phyloP scores from a whole-genome alignment of 2,113 vertebrate genomes.

The Oncorhynchus kisutch region DNA sequence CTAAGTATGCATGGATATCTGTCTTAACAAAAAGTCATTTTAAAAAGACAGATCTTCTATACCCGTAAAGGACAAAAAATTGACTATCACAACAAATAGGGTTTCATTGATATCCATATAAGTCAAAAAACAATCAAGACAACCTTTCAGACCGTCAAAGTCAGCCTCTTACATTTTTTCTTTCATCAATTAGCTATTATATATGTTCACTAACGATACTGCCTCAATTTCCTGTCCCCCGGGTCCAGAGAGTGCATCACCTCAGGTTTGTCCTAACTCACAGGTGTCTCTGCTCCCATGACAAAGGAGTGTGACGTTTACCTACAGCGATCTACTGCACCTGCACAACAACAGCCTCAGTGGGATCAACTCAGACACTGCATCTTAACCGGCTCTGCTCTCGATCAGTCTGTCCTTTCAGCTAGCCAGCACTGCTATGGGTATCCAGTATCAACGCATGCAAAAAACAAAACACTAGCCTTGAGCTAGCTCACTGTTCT shows the following conservation, averaged over 20 bases:
- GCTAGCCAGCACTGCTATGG: slow-evolving; percentile 5
- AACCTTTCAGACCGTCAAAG: slow-evolving; percentile 20
- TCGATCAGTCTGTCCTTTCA: slow-evolving; percentile 34
- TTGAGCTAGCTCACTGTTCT: too few species aligned
- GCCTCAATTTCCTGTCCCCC: background rate
- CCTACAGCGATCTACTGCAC: slow-evolving; percentile 13
- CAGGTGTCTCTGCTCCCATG: slow-evolving; percentile 14
- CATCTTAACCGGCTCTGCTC: slow-evolving; percentile 45
- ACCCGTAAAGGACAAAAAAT: slow-evolving; percentile 3
- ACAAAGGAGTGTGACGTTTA: slow-evolving; percentile 35
- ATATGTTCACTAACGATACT: background rate
- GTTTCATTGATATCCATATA: slow-evolving; percentile 6
- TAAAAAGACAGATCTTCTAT: slow-evolving; percentile 5
- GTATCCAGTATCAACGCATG: slow-evolving; percentile 35
- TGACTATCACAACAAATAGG: slow-evolving; percentile 12
- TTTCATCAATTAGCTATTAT: slow-evolving; percentile 7
- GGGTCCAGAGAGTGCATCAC: background rate
- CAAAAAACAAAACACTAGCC: slow-evolving; percentile 30
- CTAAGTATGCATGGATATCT: background rate
- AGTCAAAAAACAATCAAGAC: slow-evolving; percentile 18
- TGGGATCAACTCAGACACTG: slow-evolving; percentile 10
- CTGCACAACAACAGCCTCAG: slow-evolving; percentile 21
- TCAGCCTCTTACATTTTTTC: background rate
- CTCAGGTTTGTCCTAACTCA: background rate
- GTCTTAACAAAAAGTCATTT: slow-evolving; percentile 3